Evolutionary conservation across 2,888 invertebrate species (phyloP).

Genomic region (Tetranychus piercei): DNA sequence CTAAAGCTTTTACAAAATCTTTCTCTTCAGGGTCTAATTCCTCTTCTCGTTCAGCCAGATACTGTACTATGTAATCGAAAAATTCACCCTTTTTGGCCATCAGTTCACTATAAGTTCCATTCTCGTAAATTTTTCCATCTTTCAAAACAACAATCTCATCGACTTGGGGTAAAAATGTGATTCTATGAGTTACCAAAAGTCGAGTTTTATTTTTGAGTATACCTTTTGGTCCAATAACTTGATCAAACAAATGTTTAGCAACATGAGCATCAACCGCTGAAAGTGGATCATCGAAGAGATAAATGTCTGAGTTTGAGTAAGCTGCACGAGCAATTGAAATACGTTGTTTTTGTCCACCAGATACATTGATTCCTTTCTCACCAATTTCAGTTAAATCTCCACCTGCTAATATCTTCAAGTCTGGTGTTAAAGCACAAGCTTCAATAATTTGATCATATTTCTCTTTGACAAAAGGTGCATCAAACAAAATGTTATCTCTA

Average conservation of each 20-base stretch:
- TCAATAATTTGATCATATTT: conserved; percentile 33
- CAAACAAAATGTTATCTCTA: conserved; percentile 36
- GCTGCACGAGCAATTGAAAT: conserved; percentile 43
- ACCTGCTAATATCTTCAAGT: conserved; percentile 34
- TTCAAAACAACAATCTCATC: conserved; percentile 76
- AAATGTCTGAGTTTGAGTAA: conserved; percentile 49
- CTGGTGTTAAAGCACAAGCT: conserved; percentile 36
- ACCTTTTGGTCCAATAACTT: conserved; percentile 60
- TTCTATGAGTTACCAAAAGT: conserved; percentile 81
- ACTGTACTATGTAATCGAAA: conserved; percentile 39
- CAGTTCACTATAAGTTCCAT: conserved; percentile 72
- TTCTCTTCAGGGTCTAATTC: conserved; percentile 26
- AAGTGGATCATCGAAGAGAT: conserved; percentile 35
- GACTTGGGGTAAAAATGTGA: conserved; percentile 73
- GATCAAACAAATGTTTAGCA: conserved; percentile 88
- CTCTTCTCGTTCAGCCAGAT: conserved; percentile 31
- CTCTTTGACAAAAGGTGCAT: conserved; percentile 29
- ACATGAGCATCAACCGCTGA: conserved; percentile 75
- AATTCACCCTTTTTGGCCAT: conserved; percentile 51
- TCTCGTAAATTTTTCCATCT: conserved; percentile 67
- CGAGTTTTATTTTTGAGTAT: conserved; percentile 46
- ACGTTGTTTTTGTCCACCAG: conserved; percentile 33
- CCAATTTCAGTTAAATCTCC: conserved; percentile 38
- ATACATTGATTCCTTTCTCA: conserved; percentile 37
- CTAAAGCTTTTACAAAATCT: conserved; percentile 1